These are phyloP conservation scores for Lepus oiostolus DNA, from an alignment of 2,797 vertebrate genomes.

Conservation along the genomic window DNA sequence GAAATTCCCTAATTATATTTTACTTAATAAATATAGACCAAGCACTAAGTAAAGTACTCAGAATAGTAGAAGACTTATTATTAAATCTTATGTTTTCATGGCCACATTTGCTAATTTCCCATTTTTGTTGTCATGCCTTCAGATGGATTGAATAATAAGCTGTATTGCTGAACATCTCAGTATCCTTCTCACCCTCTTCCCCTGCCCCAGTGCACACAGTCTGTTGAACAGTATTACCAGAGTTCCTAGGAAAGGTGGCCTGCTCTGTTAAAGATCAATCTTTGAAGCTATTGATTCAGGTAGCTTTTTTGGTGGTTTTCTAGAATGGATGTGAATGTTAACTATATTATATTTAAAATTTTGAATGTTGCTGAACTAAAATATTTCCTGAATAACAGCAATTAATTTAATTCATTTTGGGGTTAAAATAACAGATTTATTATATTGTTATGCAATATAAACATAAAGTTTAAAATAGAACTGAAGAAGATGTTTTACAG, in stretches of 20 bases:
- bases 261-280: constrained; percentile 47
- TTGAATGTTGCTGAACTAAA: background rate
- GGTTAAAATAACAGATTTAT: constrained; percentile 38
- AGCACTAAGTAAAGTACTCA: constrained; percentile 47
- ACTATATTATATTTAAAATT: constrained; percentile 12
- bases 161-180: background rate
- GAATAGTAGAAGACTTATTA: background rate
- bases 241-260: background rate
- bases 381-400: background rate
- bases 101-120: background rate
- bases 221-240: constrained; percentile 32
- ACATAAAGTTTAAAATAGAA: background rate
- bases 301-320: constrained; percentile 51
- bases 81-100: background rate
- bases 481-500: constrained; percentile 77
- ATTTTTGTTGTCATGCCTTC: constrained; percentile 22
- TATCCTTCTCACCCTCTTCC: background rate
- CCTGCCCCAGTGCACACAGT: background rate
- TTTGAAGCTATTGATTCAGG: constrained; percentile 14
- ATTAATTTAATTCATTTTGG: constrained; percentile 23
- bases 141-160: background rate
- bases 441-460: constrained; percentile 67
- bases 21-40: constrained; percentile 70
- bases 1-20: constrained; percentile 51
- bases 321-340: constrained; percentile 1